Base-by-base conservation (phyloP, 2,113 vertebrate species). In the Cyphomyrus discorhynchus region DNA sequence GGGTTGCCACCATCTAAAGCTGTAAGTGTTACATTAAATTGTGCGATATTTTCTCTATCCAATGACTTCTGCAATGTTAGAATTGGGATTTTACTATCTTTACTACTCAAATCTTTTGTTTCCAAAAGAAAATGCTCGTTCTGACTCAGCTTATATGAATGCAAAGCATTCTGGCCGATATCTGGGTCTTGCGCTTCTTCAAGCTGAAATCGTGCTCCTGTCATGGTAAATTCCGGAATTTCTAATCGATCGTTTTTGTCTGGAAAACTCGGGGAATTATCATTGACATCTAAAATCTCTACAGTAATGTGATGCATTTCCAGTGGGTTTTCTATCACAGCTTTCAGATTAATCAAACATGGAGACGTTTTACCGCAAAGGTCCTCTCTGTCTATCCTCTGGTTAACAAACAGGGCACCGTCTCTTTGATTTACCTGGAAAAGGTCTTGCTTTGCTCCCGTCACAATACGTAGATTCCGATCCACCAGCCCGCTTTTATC, bases 281-380 rank as follows among this genome's bases (percentile, higher is more conserved):
- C 97, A 24, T 97, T 97, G 90, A 97, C 93, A 92, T 97, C 97
- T 90, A 94, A 85, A 91, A 97, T 95, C 92, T 97, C 96, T 92
- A 97, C 95, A 91, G 96, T 95, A 3, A 96, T 95, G 13, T 96
- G 95, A 15, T 96, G 96, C 89, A 97, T 95, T 92, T 96, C 96
- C 88, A 96, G 91, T 0, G 96, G 96, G 84, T 96, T 96, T 93
- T 97, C 96, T 47, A 96, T 93, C 53, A 96, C 96, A 88, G 96
- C 94, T 90, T 97, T 95, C 83, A 97, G 87, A 91, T 94, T 94
- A 90, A 96, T 91, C 88, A 96, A 92, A 93, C 96, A 97, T 84
- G 94, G 92, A 21, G 91, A 89, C 42, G 92, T 92, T 19, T 92
- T 88, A 7, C 92, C 91, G 87, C 95, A 95, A 0, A 94, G 89